A percentile compares a stretch with the other conserved stretches of the same genome.
Conservation (phyloP, 2,113 vertebrate species). For the Menura novaehollandiae region DNA sequence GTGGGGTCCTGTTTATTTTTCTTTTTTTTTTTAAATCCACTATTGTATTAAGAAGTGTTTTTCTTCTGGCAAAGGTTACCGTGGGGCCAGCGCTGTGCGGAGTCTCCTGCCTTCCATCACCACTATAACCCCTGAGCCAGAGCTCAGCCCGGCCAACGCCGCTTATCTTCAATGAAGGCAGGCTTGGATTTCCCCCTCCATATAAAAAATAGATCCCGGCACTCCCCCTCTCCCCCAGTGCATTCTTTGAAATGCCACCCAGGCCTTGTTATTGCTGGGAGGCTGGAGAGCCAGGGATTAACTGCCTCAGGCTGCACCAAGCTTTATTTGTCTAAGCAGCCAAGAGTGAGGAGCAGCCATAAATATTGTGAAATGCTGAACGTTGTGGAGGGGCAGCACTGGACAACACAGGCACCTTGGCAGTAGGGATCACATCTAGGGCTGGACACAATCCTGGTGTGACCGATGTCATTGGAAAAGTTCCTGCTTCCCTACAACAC, state of each 20-base stretch:
- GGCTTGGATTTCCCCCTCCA: background rate
- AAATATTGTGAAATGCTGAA: constrained; percentile 39
- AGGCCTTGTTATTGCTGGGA: constrained; percentile 48
- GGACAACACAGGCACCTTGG: background rate
- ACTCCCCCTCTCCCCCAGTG: background rate
- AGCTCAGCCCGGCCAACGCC: background rate
- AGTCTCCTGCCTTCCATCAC: constrained; percentile 42
- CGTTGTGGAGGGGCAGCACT: accelerated
- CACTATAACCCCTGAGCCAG: background rate
- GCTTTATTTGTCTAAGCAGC: constrained; percentile 66
- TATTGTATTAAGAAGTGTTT: constrained; percentile 57
- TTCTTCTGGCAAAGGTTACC: constrained; percentile 44
- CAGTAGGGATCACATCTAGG: background rate
- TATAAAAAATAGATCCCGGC: background rate
- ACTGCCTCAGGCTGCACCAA: constrained; percentile 32
- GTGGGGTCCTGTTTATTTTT: constrained; percentile 42
- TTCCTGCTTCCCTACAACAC: background rate
- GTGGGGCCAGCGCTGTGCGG: background rate
- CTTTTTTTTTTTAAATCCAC: background rate
- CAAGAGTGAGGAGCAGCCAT: background rate
- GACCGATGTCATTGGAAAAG: accelerated
- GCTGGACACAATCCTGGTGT: background rate
- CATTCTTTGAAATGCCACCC: constrained; percentile 54
- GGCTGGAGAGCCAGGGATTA: constrained; percentile 29
- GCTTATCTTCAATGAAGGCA: background rate